Base-by-base conservation (phyloP, 2,797 vertebrate species). In the Vireo griseus region DNA sequence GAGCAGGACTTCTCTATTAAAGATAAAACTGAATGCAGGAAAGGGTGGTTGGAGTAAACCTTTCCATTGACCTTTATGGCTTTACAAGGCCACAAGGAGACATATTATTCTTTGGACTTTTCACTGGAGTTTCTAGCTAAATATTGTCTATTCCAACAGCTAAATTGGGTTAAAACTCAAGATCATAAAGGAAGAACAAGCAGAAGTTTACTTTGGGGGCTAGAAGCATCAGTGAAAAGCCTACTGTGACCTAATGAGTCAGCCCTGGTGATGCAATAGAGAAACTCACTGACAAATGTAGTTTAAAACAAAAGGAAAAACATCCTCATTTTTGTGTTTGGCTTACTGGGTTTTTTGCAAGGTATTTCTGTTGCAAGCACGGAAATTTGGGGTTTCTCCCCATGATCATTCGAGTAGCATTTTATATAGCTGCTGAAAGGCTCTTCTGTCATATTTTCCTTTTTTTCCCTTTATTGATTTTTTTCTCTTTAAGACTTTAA, bases 401-500 rank as follows among this genome's bases (percentile, higher is more conserved):
- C 54, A 21, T 22, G 58, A 91, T 77, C 75, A 85, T 87, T 94
- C 28, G 29, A 90, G 88, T 59, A 35, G 63, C 48, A n/a, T 92
- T 95, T 97, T 86, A 80, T 95, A 87, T 22, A 96, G 86, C 69
- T 92, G 86, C 90, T 75, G 37, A 97, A 97, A 97, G 52, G 66
- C 81, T 93, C 79, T 94, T 94, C 90, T 92, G 69, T 72, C 68
- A 86, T 96, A 90, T 95, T 96, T 96, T 96, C 65, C 59, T 88
- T 84, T 96, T 92, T 78, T 86, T 80, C 48, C 10, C 87, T 88
- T 92, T 97, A 98, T 98, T 97, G 97, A 97, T 98, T 98, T 97
- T 97, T 95, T 96, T 97, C 95, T 96, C 96, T 96, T 97, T 97
- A 97, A 98, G 97, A 97, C 97, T 97, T 97, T 98, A 98, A 97